phyloP scores from a whole-genome alignment of 2,797 vertebrate species.

The Xenentodon cancila region DNA sequence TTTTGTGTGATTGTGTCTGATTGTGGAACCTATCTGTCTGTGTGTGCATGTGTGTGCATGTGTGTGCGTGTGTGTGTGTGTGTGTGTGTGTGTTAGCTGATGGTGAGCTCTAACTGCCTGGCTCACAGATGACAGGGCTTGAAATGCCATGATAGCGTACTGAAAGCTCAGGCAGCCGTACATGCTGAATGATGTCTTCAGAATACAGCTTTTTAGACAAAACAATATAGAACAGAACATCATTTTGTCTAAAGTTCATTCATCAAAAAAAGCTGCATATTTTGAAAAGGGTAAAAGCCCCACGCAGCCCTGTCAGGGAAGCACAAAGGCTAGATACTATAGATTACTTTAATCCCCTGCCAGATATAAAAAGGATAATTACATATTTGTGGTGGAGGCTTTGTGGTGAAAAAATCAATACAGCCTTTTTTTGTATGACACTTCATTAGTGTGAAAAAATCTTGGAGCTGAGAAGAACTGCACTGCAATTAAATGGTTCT shows the following conservation, averaged over 20 bases:
- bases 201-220: constrained; percentile 87
- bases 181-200: constrained; percentile 81
- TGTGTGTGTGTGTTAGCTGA: constrained; percentile 58
- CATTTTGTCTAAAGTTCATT: constrained; percentile 99
- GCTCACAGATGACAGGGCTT: constrained; percentile 78
- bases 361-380: constrained; percentile 99
- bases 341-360: constrained; percentile 99
- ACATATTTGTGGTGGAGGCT: constrained; percentile 99
- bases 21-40: constrained; percentile 53
- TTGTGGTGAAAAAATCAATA: constrained; percentile 99
- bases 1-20: constrained; percentile 47
- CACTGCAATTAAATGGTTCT: constrained; percentile 99
- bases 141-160: constrained; percentile 84
- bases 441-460: constrained; percentile 99
- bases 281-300: constrained; percentile 99
- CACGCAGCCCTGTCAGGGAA: constrained; percentile 96
- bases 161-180: constrained; percentile 84
- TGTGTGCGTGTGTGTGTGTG: constrained; percentile 27
- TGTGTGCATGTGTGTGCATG: constrained; percentile 25
- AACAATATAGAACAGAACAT: constrained; percentile 92
- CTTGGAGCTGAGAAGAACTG: constrained; percentile 97
- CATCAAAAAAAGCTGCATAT: constrained; percentile 97
- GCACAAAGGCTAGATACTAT: constrained; percentile 99
- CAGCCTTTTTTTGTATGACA: constrained; percentile 98
- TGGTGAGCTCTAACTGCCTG: constrained; percentile 75